A percentile compares a stretch with the other conserved stretches of the same genome.
phyloP scores from a whole-genome alignment of 2,888 invertebrate genomes.

The Orthosia gracilis region DNA sequence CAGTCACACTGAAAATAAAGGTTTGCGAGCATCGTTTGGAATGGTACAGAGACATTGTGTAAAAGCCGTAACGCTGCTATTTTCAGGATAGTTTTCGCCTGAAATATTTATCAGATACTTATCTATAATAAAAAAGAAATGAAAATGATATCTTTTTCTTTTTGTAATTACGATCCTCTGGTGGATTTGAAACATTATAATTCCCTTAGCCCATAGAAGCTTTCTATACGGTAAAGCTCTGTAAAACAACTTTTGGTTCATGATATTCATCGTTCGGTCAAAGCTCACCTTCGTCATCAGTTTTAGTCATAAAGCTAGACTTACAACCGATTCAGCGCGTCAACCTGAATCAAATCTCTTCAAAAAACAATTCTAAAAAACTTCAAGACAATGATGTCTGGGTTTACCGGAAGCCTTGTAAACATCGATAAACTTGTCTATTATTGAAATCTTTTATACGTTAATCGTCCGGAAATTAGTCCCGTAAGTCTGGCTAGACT shows the following conservation, averaged over 20 bases:
- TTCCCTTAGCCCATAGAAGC: neutral
- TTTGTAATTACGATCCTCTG: too few relatives aligned
- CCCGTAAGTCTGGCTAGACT: conserved; percentile 31
- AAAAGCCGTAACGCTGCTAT: neutral
- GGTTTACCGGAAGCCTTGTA: conserved; percentile 8
- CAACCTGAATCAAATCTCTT: neutral
- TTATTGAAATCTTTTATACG: conserved; percentile 19
- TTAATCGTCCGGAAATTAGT: conserved; percentile 40
- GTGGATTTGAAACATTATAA: neutral
- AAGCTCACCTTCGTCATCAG: neutral
- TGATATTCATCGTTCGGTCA: neutral
- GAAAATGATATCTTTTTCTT: too few relatives aligned
- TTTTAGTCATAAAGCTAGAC: neutral
- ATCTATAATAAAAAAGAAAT: neutral
- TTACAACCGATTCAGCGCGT: neutral
- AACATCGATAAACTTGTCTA: conserved; percentile 25
- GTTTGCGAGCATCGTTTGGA: conserved; percentile 2
- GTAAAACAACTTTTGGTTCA: neutral
- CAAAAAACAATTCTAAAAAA: too few relatives aligned
- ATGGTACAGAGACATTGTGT: conserved; percentile 16
- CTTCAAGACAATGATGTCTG: neutral
- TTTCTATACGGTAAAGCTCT: neutral
- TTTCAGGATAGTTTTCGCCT: neutral
- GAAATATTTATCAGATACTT: too few relatives aligned
- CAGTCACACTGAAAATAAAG: conserved; percentile 41